Evolutionary conservation across 2,797 vertebrate species (phyloP).

Genomic region (Etheostoma nigrum): DNA sequence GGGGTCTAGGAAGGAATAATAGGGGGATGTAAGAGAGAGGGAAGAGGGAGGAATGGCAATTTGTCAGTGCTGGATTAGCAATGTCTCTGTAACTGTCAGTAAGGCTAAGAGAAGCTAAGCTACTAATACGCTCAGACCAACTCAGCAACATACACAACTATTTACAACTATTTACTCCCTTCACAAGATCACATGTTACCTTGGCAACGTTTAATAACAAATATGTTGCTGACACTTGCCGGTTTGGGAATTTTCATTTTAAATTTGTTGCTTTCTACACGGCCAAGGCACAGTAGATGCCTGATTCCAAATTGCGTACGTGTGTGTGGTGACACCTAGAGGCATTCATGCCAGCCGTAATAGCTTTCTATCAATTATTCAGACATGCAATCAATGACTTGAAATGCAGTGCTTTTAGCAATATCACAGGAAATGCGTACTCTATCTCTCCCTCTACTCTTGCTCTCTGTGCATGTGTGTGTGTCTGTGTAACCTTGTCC

Average conservation of each 20-base stretch:
- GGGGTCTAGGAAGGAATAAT: slow-evolving; percentile 20
- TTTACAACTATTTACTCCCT: slow-evolving; percentile 23
- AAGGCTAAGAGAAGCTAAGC: slow-evolving; percentile 75
- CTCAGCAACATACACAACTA: slow-evolving; percentile 35
- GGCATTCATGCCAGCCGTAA: slow-evolving; percentile 59
- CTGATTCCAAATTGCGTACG: neutral
- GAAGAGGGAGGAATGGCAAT: slow-evolving; percentile 55
- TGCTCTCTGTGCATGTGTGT: neutral
- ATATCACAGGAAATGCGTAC: slow-evolving; percentile 31
- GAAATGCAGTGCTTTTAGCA: slow-evolving; percentile 58
- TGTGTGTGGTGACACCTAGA: slow-evolving; percentile 44
- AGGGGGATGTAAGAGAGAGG: neutral
- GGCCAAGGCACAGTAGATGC: no score
- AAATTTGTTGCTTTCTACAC: no score
- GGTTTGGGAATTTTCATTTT: no score
- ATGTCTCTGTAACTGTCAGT: slow-evolving; percentile 77
- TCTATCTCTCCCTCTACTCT: neutral
- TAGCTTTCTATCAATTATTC: slow-evolving; percentile 76
- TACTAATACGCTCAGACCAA: slow-evolving; percentile 66
- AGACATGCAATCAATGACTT: slow-evolving; percentile 66
- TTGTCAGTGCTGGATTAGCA: slow-evolving; percentile 76
- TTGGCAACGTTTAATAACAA: no score
- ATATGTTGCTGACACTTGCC: no score
- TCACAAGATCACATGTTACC: no score
- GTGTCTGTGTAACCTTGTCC: neutral